Conservation (phyloP, 1,140 invertebrate genomes). For the Chrysomallon squamiferum region DNA sequence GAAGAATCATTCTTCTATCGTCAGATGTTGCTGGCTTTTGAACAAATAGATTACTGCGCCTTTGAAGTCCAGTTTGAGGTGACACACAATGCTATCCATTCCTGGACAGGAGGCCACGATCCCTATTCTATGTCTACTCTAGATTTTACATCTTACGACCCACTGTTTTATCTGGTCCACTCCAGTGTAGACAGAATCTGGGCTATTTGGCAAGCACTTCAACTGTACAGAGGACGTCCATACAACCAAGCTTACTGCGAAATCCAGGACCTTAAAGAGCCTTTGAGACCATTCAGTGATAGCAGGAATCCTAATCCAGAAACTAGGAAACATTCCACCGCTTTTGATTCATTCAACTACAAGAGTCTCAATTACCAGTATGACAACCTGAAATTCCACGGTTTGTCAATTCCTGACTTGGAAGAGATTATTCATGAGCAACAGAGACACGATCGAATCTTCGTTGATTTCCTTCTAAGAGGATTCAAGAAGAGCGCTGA, state of each 20-base stretch:
- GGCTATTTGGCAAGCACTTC: conserved; percentile 31
- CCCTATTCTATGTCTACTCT: conserved; percentile 31
- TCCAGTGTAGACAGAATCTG: conserved; percentile 29
- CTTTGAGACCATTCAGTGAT: conserved; percentile 23
- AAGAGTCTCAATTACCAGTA: conserved; percentile 23
- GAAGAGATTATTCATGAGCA: conserved; percentile 10
- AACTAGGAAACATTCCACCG: conserved; percentile 16
- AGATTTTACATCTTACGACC: conserved; percentile 34
- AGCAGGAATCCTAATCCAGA: conserved; percentile 13
- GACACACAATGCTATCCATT: conserved; percentile 30
- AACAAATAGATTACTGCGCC: conserved; percentile 31
- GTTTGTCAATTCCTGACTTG: conserved; percentile 18
- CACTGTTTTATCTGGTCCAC: conserved; percentile 31
- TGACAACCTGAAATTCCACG: conserved; percentile 26
- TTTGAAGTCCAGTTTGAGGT: conserved; percentile 29
- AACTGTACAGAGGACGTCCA: conserved; percentile 20
- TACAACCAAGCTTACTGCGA: conserved; percentile 32
- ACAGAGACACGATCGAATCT: conserved; percentile 15
- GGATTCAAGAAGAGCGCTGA: conserved; percentile 19
- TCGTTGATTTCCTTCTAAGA: conserved; percentile 18
- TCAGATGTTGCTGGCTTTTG: conserved; percentile 20
- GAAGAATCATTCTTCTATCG: conserved; percentile 21
- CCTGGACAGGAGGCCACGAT: conserved; percentile 23
- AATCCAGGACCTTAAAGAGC: conserved; percentile 12
- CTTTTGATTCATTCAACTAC: background rate